phyloP scores from a whole-genome alignment of 2,888 invertebrate genomes.

The Euplagia quadripunctaria region DNA sequence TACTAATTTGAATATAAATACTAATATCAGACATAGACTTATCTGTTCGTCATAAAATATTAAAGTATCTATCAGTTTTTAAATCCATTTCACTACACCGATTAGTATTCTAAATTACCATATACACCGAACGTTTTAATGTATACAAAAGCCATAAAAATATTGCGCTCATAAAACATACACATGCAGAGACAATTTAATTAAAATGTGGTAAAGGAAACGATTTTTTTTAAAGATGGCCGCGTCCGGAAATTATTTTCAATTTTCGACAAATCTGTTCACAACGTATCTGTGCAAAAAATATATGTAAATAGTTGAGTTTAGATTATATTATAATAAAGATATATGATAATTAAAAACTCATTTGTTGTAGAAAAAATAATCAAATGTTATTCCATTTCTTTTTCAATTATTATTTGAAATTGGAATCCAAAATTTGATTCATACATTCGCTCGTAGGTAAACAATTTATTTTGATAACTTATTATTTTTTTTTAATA shows the following conservation, averaged over 20 bases:
- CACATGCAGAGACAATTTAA: background rate
- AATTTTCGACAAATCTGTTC: background rate
- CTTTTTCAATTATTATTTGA: background rate
- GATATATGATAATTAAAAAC: background rate
- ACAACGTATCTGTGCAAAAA: background rate
- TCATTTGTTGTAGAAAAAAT: background rate
- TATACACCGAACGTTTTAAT: background rate
- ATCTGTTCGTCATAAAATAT: background rate
- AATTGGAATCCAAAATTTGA: background rate
- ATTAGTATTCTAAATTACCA: background rate
- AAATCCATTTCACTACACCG: background rate
- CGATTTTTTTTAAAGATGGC: background rate
- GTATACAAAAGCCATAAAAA: background rate
- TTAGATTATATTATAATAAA: background rate
- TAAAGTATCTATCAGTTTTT: background rate
- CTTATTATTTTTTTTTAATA: background rate
- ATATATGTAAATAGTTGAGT: background rate
- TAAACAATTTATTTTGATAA: background rate
- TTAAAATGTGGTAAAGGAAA: slow-evolving; percentile 1
- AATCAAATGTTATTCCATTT: background rate
- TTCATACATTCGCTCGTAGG: background rate
- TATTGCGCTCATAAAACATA: background rate
- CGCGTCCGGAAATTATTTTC: background rate
- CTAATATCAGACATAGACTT: background rate
- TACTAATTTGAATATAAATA: slow-evolving; percentile 15